Conservation (phyloP, 2,888 invertebrate species). For the Balanococcus diminutus region DNA sequence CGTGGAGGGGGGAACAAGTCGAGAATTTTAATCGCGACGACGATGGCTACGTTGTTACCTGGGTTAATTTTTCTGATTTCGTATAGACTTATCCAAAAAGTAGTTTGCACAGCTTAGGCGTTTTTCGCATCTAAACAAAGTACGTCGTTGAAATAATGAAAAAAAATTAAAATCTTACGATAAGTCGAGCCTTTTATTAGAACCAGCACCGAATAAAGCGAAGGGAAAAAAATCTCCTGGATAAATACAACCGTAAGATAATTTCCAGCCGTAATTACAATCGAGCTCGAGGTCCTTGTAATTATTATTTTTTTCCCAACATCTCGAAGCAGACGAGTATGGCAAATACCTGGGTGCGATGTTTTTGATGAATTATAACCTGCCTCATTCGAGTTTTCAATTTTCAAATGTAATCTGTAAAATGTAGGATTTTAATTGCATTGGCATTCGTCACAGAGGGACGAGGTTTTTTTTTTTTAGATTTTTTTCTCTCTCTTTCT, state of each 20-base stretch:
- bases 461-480: background rate
- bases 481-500: too few relatives aligned
- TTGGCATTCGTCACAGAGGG: background rate
- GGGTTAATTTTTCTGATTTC: conserved; percentile 5
- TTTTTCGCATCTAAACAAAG: background rate
- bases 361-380: background rate
- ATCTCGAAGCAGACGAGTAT: background rate
- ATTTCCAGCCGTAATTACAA: conserved; percentile 16
- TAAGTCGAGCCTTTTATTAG: conserved; percentile 21
- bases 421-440: background rate
- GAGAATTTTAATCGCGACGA: background rate
- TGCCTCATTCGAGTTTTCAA: background rate
- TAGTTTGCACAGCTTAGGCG: conserved; percentile 3
- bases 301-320: background rate
- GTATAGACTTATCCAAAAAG: background rate
- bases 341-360: too few relatives aligned
- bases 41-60: background rate
- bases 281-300: background rate
- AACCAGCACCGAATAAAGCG: background rate
- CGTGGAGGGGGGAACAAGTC: background rate
- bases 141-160: conserved; percentile 18
- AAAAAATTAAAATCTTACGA: background rate
- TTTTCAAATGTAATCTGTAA: background rate
- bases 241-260: background rate
- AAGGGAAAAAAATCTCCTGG: background rate